Evolutionary conservation across 2,797 vertebrate species (phyloP).

Genomic region (Lycodopsis pacificus): DNA sequence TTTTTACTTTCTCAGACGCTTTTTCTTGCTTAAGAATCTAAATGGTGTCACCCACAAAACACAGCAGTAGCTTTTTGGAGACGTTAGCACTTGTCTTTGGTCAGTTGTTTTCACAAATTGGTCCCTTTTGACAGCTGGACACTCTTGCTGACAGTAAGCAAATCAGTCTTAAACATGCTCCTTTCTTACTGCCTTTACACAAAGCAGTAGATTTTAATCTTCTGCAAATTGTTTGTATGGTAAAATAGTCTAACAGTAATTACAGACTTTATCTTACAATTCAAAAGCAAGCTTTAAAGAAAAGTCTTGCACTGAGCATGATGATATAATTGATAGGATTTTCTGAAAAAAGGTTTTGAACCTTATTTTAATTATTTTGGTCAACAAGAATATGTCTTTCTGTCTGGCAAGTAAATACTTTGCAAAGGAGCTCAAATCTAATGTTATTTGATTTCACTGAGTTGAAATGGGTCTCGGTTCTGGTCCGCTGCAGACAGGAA

Average conservation of each 20-base stretch:
- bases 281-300: neutral
- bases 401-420: neutral
- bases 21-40: neutral
- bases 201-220: neutral
- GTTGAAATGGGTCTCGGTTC: slow-evolving; percentile 10
- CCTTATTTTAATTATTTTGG: neutral
- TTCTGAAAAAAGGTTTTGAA: neutral
- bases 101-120: neutral
- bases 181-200: neutral
- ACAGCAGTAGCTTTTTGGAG: neutral
- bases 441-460: neutral
- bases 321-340: neutral
- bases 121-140: neutral
- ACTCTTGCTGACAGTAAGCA: neutral
- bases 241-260: neutral
- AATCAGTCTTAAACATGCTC: neutral
- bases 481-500: slow-evolving; percentile 84
- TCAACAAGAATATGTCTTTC: neutral
- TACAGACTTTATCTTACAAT: neutral
- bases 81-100: neutral
- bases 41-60: neutral
- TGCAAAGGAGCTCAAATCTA: neutral
- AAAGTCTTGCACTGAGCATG: neutral
- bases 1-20: neutral
- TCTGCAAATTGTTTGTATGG: neutral